Conservation (phyloP, 2,113 vertebrate genomes). For the Donacobius atricapilla region DNA sequence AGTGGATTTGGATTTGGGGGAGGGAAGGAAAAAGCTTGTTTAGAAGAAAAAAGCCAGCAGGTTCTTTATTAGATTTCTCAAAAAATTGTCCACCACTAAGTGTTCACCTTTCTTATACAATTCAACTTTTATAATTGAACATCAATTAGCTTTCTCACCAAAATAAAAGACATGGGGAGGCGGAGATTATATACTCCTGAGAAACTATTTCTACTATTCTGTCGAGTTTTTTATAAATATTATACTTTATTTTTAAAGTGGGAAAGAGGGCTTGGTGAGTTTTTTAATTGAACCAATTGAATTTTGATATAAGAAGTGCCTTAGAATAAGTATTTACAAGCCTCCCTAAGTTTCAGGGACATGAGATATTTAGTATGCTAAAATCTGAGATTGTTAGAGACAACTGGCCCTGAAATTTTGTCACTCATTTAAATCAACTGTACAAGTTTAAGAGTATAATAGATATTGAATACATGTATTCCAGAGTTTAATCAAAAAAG, state of each 20-base stretch:
- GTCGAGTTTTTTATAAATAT: slow-evolving; percentile 29
- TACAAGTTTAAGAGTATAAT: background rate
- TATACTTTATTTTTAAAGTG: slow-evolving; percentile 25
- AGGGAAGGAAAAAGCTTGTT: background rate
- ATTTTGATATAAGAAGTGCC: slow-evolving; percentile 13
- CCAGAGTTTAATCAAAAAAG: background rate
- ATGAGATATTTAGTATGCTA: background rate
- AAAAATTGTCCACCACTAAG: background rate
- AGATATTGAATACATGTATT: background rate
- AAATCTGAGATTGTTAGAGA: background rate
- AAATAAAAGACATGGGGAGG: slow-evolving; percentile 1
- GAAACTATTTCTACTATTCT: background rate
- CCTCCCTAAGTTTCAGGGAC: background rate
- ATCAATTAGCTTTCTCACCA: background rate
- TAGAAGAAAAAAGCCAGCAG: background rate
- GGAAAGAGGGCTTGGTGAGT: background rate
- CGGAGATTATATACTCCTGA: background rate
- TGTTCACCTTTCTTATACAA: background rate
- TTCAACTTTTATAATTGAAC: background rate
- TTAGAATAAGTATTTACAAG: background rate
- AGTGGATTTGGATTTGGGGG: background rate
- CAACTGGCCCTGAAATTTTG: background rate
- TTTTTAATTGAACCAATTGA: background rate
- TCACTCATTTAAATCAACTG: background rate
- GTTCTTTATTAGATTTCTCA: background rate